A percentile compares a stretch with the other conserved stretches of the same genome.
phyloP scores from a whole-genome alignment of 2,113 vertebrate species.

The Hypomesus transpacificus region DNA sequence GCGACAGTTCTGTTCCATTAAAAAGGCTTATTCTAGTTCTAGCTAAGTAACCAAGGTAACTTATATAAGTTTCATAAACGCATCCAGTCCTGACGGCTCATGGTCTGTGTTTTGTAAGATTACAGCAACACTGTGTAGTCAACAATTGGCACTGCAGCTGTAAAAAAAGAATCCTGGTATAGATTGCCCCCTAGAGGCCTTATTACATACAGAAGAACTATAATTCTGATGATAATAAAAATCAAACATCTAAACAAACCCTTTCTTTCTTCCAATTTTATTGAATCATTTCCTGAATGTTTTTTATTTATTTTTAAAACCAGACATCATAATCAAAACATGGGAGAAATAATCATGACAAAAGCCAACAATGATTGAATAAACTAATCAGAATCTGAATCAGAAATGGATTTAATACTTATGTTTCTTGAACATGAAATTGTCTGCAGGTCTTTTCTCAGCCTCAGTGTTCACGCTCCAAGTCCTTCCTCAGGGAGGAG shows the following conservation, averaged over 20 bases:
- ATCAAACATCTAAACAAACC: neutral
- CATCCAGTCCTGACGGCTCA: neutral
- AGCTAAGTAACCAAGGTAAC: no score
- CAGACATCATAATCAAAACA: constrained; percentile 32
- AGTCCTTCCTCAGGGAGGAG: no score
- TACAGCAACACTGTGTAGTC: constrained; percentile 43
- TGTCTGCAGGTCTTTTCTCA: neutral
- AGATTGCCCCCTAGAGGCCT: constrained; percentile 16
- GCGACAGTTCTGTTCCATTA: no score
- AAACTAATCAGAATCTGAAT: no score
- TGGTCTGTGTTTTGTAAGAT: neutral
- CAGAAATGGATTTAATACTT: no score
- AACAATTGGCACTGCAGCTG: constrained; percentile 10
- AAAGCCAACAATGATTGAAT: constrained; percentile 1
- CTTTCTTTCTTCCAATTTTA: constrained; percentile 3
- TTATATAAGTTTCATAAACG: no score
- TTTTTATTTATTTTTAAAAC: constrained; percentile 43
- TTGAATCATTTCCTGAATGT: constrained; percentile 31
- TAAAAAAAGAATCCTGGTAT: neutral
- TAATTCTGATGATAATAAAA: no score
- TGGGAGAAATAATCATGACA: constrained; percentile 15
- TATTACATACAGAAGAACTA: neutral
- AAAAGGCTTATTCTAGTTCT: no score
- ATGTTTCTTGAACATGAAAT: neutral
- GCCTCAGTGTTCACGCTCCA: no score